These are phyloP conservation scores for Hydropsyche tenuis DNA, from an alignment of 1,140 invertebrate genomes.

Conservation along the genomic window DNA sequence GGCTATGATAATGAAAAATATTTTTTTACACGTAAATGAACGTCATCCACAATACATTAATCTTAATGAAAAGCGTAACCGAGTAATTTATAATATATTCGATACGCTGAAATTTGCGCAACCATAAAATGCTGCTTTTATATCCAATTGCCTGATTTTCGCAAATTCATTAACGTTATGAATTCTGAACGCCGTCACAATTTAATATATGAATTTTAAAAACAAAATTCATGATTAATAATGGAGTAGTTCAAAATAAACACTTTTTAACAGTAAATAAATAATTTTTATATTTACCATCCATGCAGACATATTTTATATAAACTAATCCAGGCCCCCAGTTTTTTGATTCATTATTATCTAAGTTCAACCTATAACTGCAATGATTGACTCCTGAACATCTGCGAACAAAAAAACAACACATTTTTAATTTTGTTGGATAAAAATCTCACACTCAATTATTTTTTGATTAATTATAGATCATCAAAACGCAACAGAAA, in stretches of 20 bases:
- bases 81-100: neutral
- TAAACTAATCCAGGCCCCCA: slow-evolving; percentile 64
- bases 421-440: too few species aligned
- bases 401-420: slow-evolving; percentile 56
- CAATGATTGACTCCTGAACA: slow-evolving; percentile 69
- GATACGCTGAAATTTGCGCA: too few species aligned
- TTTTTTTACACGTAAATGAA: slow-evolving; percentile 1
- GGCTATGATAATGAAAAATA: neutral
- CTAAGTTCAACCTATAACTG: slow-evolving; percentile 63
- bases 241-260: too few species aligned
- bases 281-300: slow-evolving; percentile 56
- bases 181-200: too few species aligned
- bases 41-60: slow-evolving; percentile 11
- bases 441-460: too few species aligned
- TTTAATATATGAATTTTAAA: too few species aligned
- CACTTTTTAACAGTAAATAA: neutral
- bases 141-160: too few species aligned
- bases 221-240: too few species aligned
- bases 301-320: slow-evolving; percentile 67
- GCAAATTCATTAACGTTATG: too few species aligned
- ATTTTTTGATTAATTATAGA: too few species aligned
- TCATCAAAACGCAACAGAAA: too few species aligned
- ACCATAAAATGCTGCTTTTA: too few species aligned
- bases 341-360: slow-evolving; percentile 59
- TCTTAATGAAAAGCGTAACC: slow-evolving; percentile 11